Conservation (phyloP, 2,888 invertebrate genomes). For the Phytoseiulus persimilis region DNA sequence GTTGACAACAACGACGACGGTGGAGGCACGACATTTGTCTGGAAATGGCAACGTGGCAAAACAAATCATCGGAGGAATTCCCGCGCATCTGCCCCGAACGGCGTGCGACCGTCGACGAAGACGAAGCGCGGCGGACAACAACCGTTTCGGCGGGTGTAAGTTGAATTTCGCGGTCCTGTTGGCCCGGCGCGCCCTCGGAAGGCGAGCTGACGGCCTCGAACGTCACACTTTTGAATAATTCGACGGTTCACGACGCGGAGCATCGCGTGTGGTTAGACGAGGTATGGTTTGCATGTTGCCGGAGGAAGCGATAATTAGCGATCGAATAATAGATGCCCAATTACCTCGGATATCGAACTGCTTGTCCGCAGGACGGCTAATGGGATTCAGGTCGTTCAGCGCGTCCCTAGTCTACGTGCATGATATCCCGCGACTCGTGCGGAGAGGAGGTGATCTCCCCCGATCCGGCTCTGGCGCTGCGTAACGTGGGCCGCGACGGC, state of each 20-base stretch:
- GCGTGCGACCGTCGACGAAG: not conserved
- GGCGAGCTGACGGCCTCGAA: too few species aligned
- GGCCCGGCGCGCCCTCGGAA: not conserved
- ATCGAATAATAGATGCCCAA: not conserved
- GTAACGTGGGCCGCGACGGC: not conserved
- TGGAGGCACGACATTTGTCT: not conserved
- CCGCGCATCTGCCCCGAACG: not conserved
- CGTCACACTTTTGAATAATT: not conserved
- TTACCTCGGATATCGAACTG: not conserved
- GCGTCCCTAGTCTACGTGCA: not conserved
- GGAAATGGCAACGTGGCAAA: not conserved
- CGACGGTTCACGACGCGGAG: not conserved
- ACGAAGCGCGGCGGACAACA: not conserved
- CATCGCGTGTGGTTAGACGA: not conserved
- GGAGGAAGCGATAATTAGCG: not conserved
- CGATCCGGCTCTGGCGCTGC: not conserved
- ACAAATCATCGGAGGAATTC: not conserved
- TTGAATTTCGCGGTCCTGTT: not conserved
- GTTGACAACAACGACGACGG: not conserved
- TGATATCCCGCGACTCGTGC: not conserved
- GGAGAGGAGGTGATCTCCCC: not conserved
- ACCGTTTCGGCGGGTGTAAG: not conserved
- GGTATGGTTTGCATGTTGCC: not conserved
- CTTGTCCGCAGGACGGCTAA: not conserved
- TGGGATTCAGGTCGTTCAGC: not conserved